These are phyloP conservation scores for Dascyllus trimaculatus DNA, from an alignment of 2,113 vertebrate species.

Conservation along the genomic window DNA sequence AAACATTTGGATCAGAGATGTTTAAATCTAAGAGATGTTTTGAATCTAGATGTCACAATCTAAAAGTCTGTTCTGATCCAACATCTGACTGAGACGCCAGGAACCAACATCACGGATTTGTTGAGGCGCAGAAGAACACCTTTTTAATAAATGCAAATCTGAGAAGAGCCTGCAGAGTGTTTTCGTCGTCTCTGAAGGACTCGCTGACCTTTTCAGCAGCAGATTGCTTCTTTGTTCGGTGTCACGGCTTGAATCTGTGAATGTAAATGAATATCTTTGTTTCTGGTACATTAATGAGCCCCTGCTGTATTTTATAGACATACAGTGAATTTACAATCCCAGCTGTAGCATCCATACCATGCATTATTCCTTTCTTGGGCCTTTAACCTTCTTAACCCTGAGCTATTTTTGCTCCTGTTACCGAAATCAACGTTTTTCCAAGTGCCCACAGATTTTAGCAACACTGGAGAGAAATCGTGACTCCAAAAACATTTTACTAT, in stretches of 20 bases:
- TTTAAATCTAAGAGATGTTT: too few species aligned
- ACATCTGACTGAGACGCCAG: too few species aligned
- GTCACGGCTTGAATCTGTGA: not conserved
- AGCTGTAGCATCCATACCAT: not conserved
- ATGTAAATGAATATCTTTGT: not conserved
- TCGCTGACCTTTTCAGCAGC: slow-evolving; percentile 20
- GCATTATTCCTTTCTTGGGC: not conserved
- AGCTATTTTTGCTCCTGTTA: too few species aligned
- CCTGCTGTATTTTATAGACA: not conserved
- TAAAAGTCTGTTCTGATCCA: too few species aligned
- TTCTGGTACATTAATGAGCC: not conserved
- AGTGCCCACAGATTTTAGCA: too few species aligned
- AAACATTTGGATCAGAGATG: too few species aligned
- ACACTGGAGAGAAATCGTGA: too few species aligned
- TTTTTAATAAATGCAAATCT: slow-evolving; percentile 10
- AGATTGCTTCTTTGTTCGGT: not conserved
- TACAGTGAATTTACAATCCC: not conserved
- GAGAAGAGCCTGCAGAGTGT: not conserved
- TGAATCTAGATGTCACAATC: too few species aligned
- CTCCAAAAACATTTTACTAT: too few species aligned
- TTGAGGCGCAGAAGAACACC: not conserved
- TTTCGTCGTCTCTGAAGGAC: slow-evolving; percentile 10
- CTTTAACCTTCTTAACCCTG: not conserved
- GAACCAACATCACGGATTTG: too few species aligned
- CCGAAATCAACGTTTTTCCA: too few species aligned